Evolutionary conservation across 2,113 vertebrate genomes (phyloP).

Genomic region (Peucedramus taeniatus): DNA sequence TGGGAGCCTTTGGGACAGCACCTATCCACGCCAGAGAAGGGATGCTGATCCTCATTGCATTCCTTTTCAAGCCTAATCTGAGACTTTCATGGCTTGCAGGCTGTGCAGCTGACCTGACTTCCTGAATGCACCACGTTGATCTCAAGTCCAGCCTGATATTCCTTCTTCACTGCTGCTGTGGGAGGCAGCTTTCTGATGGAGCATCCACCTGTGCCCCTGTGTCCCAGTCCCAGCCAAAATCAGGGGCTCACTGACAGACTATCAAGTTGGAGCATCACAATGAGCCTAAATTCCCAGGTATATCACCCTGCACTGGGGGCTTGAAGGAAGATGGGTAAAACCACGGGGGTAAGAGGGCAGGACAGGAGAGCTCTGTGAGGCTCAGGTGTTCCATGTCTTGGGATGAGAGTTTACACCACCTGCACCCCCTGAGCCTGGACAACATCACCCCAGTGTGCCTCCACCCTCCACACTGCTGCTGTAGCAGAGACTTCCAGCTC

Average conservation of each 20-base stretch:
- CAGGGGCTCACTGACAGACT: neutral
- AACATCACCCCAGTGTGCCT: neutral
- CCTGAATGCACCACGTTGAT: fast-evolving
- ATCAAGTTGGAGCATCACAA: neutral
- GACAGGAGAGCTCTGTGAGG: neutral
- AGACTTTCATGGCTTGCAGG: neutral
- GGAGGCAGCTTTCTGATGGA: neutral
- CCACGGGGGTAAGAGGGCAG: neutral
- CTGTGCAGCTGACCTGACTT: neutral
- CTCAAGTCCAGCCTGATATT: neutral
- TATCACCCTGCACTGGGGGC: fast-evolving
- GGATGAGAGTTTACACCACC: neutral
- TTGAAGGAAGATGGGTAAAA: neutral
- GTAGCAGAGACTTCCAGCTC: neutral
- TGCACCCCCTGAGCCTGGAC: fast-evolving
- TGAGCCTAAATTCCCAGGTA: neutral
- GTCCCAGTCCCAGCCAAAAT: neutral
- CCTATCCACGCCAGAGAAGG: neutral
- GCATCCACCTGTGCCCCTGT: neutral
- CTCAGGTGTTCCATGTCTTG: neutral
- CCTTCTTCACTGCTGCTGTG: neutral
- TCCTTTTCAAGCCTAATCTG: neutral
- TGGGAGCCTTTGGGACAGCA: neutral
- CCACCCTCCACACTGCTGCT: neutral
- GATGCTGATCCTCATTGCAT: fast-evolving